Evolutionary conservation across 2,113 vertebrate genomes (phyloP).

Genomic region (Theropithecus gelada): DNA sequence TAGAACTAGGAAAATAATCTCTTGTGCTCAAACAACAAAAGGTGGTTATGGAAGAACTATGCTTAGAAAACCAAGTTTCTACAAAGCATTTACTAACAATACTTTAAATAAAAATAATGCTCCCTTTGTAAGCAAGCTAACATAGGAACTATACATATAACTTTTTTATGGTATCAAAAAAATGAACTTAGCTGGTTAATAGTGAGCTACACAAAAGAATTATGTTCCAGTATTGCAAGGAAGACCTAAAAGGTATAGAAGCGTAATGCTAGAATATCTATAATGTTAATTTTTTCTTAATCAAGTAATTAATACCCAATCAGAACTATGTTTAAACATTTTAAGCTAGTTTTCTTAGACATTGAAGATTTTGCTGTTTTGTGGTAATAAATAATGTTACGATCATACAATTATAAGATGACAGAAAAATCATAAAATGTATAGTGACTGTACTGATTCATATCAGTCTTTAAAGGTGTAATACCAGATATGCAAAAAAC

Average conservation of each 20-base stretch:
- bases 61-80: conserved; percentile 82
- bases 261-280: conserved; percentile 79
- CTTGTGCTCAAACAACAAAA: conserved; percentile 76
- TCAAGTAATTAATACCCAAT: conserved; percentile 81
- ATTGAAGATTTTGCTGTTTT: conserved; percentile 80
- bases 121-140: conserved; percentile 84
- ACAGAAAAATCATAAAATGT: conserved; percentile 82
- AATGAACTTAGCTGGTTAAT: conserved; percentile 78
- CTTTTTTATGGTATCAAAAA: conserved; percentile 73
- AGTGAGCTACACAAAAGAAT: conserved; percentile 80
- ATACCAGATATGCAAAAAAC: conserved; percentile 80
- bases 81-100: conserved; percentile 82
- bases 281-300: conserved; percentile 76
- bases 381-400: conserved; percentile 86
- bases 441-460: conserved; percentile 81
- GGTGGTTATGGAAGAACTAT: conserved; percentile 66
- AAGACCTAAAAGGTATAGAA: conserved; percentile 85
- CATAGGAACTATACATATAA: conserved; percentile 83
- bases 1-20: conserved; percentile 71
- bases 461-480: conserved; percentile 87
- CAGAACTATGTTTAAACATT: conserved; percentile 78
- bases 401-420: conserved; percentile 82
- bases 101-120: conserved; percentile 87
- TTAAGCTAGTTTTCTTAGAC: conserved; percentile 80
- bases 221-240: conserved; percentile 81